Conservation (phyloP, 2,888 invertebrate genomes). For the Callosobruchus maculatus region DNA sequence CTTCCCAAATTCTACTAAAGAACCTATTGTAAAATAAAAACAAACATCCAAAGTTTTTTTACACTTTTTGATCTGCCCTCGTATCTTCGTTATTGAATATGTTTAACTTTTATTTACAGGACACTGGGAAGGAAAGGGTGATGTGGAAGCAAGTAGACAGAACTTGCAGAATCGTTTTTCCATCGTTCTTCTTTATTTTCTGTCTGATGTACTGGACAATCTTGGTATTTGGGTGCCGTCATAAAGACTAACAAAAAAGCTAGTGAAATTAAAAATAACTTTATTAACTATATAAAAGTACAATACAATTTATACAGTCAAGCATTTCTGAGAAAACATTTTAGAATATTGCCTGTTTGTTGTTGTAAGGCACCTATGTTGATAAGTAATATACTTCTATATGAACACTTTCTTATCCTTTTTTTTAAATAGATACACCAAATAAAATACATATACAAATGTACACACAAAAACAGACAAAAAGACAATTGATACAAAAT, state of each 20-base stretch:
- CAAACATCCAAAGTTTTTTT: too few species aligned
- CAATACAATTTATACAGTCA: background rate
- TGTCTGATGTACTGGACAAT: constrained; percentile 77
- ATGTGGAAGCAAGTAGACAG: constrained; percentile 77
- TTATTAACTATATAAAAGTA: background rate
- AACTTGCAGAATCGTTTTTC: constrained; percentile 72
- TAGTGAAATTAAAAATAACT: background rate
- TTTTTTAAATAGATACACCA: background rate
- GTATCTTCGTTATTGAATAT: too few species aligned
- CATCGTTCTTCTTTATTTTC: constrained; percentile 73
- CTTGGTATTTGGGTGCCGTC: constrained; percentile 46
- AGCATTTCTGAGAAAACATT: background rate
- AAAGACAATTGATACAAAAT: background rate
- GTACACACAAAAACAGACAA: background rate
- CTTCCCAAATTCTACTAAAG: too few species aligned
- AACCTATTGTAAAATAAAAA: too few species aligned
- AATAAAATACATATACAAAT: background rate
- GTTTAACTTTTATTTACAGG: constrained; percentile 39
- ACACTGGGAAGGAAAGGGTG: constrained; percentile 68
- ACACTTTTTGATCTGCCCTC: too few species aligned
- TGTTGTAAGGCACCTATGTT: background rate
- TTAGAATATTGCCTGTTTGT: background rate
- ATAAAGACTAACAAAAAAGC: background rate
- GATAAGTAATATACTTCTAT: background rate
- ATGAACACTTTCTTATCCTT: background rate